These are phyloP conservation scores for Noctua janthe DNA, from an alignment of 2,888 invertebrate genomes.

Conservation along the genomic window DNA sequence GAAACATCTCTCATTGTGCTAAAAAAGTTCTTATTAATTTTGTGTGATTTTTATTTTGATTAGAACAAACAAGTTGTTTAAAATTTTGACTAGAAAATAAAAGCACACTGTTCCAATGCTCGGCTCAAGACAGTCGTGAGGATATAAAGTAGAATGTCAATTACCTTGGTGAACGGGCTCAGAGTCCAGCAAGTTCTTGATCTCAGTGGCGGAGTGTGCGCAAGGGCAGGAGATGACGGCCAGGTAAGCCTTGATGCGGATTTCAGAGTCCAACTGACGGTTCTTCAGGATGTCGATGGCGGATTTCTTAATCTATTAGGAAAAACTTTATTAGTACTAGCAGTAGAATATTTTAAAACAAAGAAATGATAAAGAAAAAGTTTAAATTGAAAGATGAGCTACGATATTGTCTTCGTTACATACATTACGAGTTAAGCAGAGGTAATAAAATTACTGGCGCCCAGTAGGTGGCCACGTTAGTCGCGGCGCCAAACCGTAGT, in stretches of 20 bases:
- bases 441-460: neutral
- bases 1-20: neutral
- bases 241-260: slow-evolving; percentile 96
- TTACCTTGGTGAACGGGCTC: slow-evolving; percentile 94
- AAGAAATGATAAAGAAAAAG: neutral
- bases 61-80: too few relatives aligned
- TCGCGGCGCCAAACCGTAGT: neutral
- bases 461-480: neutral
- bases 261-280: slow-evolving; percentile 95
- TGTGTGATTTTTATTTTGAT: too few relatives aligned
- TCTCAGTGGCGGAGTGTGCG: slow-evolving; percentile 92
- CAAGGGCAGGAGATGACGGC: slow-evolving; percentile 94
- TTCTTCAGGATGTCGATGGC: slow-evolving; percentile 93
- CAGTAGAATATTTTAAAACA: neutral
- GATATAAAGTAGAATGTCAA: neutral
- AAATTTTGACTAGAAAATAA: neutral
- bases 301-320: slow-evolving; percentile 83
- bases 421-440: too few relatives aligned
- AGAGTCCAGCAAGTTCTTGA: slow-evolving; percentile 93
- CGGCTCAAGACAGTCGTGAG: neutral
- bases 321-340: neutral
- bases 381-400: neutral
- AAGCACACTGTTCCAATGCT: neutral
- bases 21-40: neutral
- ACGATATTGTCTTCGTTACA: neutral